These are phyloP conservation scores for Drosophila tropicalis DNA, from an alignment of 1,140 invertebrate species.

Conservation along the genomic window DNA sequence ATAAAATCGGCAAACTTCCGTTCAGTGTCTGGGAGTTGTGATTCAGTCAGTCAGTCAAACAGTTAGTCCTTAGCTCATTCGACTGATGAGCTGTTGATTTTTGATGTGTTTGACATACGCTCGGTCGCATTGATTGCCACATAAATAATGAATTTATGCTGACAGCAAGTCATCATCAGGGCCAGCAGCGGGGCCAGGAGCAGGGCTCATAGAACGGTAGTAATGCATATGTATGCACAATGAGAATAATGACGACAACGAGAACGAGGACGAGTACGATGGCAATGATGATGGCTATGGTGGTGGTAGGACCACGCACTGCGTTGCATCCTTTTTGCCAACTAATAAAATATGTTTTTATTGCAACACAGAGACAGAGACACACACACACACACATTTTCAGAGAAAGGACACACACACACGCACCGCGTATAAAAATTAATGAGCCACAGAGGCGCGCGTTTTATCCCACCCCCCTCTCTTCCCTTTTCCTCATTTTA, in stretches of 20 bases:
- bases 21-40: slow-evolving; percentile 24
- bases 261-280: neutral
- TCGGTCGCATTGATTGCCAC: slow-evolving; percentile 82
- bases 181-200: slow-evolving; percentile 18
- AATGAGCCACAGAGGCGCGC: slow-evolving; percentile 82
- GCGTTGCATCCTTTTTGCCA: slow-evolving; percentile 59
- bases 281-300: slow-evolving; percentile 16
- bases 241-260: neutral
- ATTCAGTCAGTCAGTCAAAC: slow-evolving; percentile 17
- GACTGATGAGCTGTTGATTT: slow-evolving; percentile 76
- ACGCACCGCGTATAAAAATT: slow-evolving; percentile 77
- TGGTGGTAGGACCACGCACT: slow-evolving; percentile 40
- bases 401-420: slow-evolving; percentile 45
- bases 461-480: slow-evolving; percentile 29
- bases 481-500: no score
- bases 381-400: neutral
- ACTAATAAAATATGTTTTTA: slow-evolving; percentile 83
- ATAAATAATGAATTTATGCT: slow-evolving; percentile 83
- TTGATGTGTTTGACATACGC: slow-evolving; percentile 83
- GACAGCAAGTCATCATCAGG: slow-evolving; percentile 76
- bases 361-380: slow-evolving; percentile 51
- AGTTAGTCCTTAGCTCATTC: slow-evolving; percentile 3
- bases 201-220: slow-evolving; percentile 16
- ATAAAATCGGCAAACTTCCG: slow-evolving; percentile 83
- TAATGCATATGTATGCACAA: slow-evolving; percentile 19